Evolutionary conservation across 2,888 invertebrate species (phyloP), one percentile per base, ranked within the genome.

Genomic region (Colletes collaris): DNA sequence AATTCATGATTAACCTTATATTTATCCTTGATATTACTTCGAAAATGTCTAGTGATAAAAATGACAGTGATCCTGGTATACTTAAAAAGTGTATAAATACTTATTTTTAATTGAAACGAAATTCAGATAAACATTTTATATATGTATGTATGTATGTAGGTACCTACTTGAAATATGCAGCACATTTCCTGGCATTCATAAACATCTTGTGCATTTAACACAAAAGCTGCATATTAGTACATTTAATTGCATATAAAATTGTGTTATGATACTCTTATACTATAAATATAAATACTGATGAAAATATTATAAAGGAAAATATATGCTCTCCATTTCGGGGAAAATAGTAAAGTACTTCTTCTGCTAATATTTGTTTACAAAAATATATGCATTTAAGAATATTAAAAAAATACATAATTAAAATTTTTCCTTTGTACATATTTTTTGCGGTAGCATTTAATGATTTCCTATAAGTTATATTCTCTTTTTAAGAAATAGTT

Each of bases 321-420:
- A 40, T 52, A 35, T n/a, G 1, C 56, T 55, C 35, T 59, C 16
- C 52, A 40, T 44, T 6, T 49, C 27, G 35, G 11, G 19, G 37
- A 53, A 65, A 53, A n/a, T 16, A 52, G 6, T 50, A 27, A 49
- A 72, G 19, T 71, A 53, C 44, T 19, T 11, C 1, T 46, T 63
- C 13, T 16, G 19, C 27, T 72, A 35, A 64, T 19, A 49, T 50
- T 65, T 68, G 63, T 50, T 68, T 81, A 67, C 4, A 68, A 68
- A 79, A 69, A 74, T 79, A 81, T 75, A 67, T 64, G 55, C n/a
- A 67, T 75, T 11, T 68, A 72, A 40, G 35, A 46, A 58, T 44
- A 50, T 76, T 50, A 62, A 55, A 71, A 71, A 76, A 74, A 72
- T 56, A 63, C 50, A 80, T 53, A 58, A 74, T 70, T 64, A 44